Evolutionary conservation across 1,140 invertebrate genomes (phyloP).

Genomic region (Patella vulgata): DNA sequence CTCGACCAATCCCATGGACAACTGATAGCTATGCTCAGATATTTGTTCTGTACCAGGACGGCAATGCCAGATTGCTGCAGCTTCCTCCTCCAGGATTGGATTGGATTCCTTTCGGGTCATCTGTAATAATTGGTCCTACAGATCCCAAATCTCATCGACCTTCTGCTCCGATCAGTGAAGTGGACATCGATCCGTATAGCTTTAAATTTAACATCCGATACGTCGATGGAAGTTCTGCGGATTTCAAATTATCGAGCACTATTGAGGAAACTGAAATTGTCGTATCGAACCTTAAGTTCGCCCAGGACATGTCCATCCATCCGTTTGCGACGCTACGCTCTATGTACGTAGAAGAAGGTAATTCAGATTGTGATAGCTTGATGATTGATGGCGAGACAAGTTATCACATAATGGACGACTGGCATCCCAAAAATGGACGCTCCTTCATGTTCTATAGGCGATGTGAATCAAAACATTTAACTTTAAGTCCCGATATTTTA

Average conservation of each 20-base stretch:
- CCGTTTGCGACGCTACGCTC: slow-evolving; percentile 47
- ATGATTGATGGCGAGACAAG: slow-evolving; percentile 31
- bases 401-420: slow-evolving; percentile 21
- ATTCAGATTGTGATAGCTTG: slow-evolving; percentile 46
- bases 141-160: slow-evolving; percentile 30
- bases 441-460: slow-evolving; percentile 44
- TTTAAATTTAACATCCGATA: slow-evolving; percentile 30
- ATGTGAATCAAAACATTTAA: slow-evolving; percentile 51
- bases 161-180: slow-evolving; percentile 28
- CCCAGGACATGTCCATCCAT: slow-evolving; percentile 6
- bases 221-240: slow-evolving; percentile 26
- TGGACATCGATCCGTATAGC: slow-evolving; percentile 29
- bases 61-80: slow-evolving; percentile 39
- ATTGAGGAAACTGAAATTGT: slow-evolving; percentile 29
- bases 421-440: slow-evolving; percentile 25
- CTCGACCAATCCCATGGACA: slow-evolving; percentile 33
- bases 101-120: slow-evolving; percentile 54
- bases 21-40: slow-evolving; percentile 35
- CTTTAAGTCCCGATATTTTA: slow-evolving; percentile 46
- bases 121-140: slow-evolving; percentile 44
- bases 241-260: slow-evolving; percentile 22
- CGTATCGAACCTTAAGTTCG: slow-evolving; percentile 21
- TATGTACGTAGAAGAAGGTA: slow-evolving; percentile 47
- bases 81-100: slow-evolving; percentile 49
- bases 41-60: slow-evolving; percentile 51